Evolutionary conservation across 2,797 vertebrate species (phyloP).

Genomic region (Argya squamiceps): DNA sequence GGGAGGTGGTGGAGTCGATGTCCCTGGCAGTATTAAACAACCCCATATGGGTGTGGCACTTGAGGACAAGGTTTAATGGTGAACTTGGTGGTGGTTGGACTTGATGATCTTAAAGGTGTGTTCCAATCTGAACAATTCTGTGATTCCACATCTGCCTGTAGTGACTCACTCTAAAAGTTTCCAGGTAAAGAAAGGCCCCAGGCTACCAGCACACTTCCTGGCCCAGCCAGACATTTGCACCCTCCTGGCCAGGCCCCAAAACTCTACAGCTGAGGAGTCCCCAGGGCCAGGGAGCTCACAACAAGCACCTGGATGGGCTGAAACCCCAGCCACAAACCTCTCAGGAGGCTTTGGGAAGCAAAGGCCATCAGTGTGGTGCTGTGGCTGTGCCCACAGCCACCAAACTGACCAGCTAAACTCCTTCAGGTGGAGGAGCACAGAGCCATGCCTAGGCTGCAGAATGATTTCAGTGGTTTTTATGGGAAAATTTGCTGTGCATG

Average conservation of each 20-base stretch:
- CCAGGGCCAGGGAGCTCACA: background rate
- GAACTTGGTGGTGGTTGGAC: background rate
- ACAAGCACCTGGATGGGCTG: background rate
- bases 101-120: background rate
- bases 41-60: background rate
- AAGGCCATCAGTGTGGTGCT: background rate
- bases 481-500: fast-evolving
- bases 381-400: fast-evolving
- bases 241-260: too few relatives aligned
- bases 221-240: background rate
- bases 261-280: background rate
- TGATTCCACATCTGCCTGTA: background rate
- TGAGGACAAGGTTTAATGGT: background rate
- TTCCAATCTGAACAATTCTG: background rate
- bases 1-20: background rate
- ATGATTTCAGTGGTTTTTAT: fast-evolving
- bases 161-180: background rate
- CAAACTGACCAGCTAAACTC: background rate
- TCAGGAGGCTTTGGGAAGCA: background rate
- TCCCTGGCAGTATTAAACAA: background rate
- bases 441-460: fast-evolving
- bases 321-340: background rate
- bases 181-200: background rate
- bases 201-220: background rate
- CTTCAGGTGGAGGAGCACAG: background rate